A percentile compares a stretch with the other conserved stretches of the same genome.
Evolutionary conservation across 2,113 vertebrate species (phyloP).

Genomic region (Sinocyclocheilus grahami): DNA sequence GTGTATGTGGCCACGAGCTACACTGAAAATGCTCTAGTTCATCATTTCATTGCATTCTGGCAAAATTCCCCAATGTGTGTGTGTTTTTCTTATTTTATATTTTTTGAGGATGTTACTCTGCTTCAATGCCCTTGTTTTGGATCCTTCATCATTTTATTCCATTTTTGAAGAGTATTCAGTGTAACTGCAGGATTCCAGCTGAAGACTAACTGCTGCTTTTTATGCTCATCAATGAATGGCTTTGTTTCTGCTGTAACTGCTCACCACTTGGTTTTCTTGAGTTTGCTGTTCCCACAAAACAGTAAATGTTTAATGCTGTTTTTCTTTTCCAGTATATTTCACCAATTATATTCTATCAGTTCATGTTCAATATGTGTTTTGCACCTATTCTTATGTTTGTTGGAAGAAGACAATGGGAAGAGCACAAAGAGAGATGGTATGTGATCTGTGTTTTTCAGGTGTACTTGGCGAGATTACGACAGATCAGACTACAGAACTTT

Average conservation of each 20-base stretch:
- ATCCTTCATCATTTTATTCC: background rate
- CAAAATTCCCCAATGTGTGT: background rate
- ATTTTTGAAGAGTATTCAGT: background rate
- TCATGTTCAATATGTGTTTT: background rate
- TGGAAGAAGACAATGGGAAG: background rate
- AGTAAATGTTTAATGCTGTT: background rate
- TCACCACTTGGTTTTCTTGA: background rate
- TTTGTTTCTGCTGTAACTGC: background rate
- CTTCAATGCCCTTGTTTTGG: background rate
- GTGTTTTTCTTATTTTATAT: background rate
- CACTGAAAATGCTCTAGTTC: too few species aligned
- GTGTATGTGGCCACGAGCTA: too few species aligned
- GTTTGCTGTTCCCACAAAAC: background rate
- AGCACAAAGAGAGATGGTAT: background rate
- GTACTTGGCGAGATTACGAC: slow-evolving; percentile 89
- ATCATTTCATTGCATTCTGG: background rate
- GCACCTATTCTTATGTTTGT: background rate
- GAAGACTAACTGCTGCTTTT: background rate
- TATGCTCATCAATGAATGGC: background rate
- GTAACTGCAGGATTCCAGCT: background rate
- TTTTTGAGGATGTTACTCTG: background rate
- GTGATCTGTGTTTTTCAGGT: slow-evolving; percentile 74
- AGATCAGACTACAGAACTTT: slow-evolving; percentile 96
- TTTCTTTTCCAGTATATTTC: background rate
- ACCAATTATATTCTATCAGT: background rate